Evolutionary conservation across 2,888 invertebrate genomes (phyloP).

Genomic region (Merodon equestris): DNA sequence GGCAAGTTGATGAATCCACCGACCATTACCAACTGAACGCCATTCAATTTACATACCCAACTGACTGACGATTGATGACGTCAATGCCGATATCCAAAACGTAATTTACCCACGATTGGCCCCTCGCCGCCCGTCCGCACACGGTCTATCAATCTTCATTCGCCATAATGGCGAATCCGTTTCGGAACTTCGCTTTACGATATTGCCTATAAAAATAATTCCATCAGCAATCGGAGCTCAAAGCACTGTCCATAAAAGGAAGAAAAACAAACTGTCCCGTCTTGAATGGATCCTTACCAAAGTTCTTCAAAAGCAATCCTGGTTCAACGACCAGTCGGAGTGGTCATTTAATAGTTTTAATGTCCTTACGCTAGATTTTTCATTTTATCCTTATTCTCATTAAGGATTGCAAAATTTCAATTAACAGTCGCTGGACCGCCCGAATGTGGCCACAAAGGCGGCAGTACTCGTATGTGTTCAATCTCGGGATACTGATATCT

Average conservation of each 20-base stretch:
- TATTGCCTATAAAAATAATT: constrained; percentile 12
- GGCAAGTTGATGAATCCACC: constrained; percentile 14
- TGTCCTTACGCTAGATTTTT: constrained; percentile 9
- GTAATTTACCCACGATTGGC: not conserved
- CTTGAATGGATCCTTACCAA: no score
- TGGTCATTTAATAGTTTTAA: constrained; percentile 24
- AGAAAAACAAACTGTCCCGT: no score
- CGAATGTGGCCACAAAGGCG: constrained; percentile 1
- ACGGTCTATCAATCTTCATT: no score
- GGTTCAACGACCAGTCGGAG: no score
- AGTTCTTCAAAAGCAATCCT: no score
- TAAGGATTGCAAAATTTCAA: constrained; percentile 34
- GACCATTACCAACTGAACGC: not conserved
- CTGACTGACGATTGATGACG: not conserved
- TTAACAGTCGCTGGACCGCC: constrained; percentile 32
- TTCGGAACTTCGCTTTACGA: constrained; percentile 7
- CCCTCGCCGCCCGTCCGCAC: no score
- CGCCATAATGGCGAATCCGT: constrained; percentile 10
- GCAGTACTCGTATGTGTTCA: constrained; percentile 38
- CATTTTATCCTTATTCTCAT: constrained; percentile 22
- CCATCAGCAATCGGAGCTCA: not conserved
- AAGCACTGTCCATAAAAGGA: constrained; percentile 5
- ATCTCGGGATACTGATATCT: not conserved
- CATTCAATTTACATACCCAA: not conserved
- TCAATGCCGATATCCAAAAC: not conserved